Conservation (phyloP, 2,888 invertebrate genomes). For the Drosophila ustulata region DNA sequence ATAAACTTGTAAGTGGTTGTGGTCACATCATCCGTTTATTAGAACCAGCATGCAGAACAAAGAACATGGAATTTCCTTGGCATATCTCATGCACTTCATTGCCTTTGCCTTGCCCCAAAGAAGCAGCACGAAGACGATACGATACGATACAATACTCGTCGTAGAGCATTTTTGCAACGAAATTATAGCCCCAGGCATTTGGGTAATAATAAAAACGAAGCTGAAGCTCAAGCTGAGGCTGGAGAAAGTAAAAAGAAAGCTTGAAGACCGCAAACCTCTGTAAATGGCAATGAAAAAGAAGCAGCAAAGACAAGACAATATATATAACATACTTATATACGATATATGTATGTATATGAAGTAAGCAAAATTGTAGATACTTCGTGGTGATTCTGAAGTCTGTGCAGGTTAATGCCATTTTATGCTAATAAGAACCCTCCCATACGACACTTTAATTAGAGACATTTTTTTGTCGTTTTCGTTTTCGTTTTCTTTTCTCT, state of each 20-base stretch:
- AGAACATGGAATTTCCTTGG: conserved; percentile 62
- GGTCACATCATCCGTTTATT: conserved; percentile 63
- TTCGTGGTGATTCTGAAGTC: conserved; percentile 3
- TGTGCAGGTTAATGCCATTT: conserved; percentile 44
- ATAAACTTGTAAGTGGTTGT: conserved; percentile 26
- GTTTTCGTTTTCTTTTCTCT: not conserved
- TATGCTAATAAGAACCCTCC: conserved; percentile 69
- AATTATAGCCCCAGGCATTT: conserved; percentile 72
- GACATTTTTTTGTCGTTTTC: conserved; percentile 16
- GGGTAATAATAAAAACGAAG: conserved; percentile 62
- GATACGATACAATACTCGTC: conserved; percentile 54
- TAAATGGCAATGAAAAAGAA: conserved; percentile 23
- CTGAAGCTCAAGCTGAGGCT: conserved; percentile 5
- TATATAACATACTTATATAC: not conserved
- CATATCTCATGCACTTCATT: conserved; percentile 75
- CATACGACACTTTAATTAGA: conserved; percentile 73
- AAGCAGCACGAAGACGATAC: conserved; percentile 52
- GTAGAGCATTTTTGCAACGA: conserved; percentile 64
- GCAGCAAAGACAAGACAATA: conserved; percentile 12
- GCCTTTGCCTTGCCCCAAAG: conserved; percentile 69
- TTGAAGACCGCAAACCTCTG: conserved; percentile 16
- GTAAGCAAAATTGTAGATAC: conserved; percentile 31
- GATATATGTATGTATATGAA: not conserved
- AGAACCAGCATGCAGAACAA: conserved; percentile 62
- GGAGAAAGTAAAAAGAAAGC: conserved; percentile 42